Conservation (phyloP, 2,797 vertebrate species). For the Myripristis murdjan region DNA sequence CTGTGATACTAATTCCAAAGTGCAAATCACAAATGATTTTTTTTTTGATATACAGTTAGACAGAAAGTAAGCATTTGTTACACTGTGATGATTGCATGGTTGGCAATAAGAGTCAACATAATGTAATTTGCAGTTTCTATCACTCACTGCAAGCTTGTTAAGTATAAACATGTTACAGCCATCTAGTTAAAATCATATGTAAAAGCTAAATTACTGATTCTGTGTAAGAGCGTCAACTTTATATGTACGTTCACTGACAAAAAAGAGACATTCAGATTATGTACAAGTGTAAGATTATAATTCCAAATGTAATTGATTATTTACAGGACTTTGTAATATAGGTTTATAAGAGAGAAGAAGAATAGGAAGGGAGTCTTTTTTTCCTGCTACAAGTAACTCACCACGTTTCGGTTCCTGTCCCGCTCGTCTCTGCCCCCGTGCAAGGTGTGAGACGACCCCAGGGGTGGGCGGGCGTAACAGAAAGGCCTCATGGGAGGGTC, state of each 20-base stretch:
- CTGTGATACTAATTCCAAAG: slow-evolving; percentile 23
- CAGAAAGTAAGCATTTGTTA: slow-evolving; percentile 12
- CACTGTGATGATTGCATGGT: slow-evolving; percentile 14
- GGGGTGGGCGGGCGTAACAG: slow-evolving; percentile 87
- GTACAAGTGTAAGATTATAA: slow-evolving; percentile 37
- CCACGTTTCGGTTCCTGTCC: slow-evolving; percentile 91
- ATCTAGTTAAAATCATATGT: not conserved
- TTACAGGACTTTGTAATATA: slow-evolving; percentile 22
- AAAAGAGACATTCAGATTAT: slow-evolving; percentile 28
- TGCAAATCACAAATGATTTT: slow-evolving; percentile 3
- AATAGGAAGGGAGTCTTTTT: slow-evolving; percentile 31
- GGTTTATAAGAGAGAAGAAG: not conserved
- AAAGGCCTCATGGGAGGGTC: slow-evolving; percentile 81
- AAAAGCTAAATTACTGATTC: slow-evolving; percentile 26
- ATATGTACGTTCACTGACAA: slow-evolving; percentile 18
- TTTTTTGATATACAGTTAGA: slow-evolving; percentile 11
- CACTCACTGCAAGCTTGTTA: not conserved
- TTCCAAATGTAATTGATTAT: slow-evolving; percentile 21
- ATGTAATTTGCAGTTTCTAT: not conserved
- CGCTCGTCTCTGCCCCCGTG: slow-evolving; percentile 91
- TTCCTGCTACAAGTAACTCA: slow-evolving; percentile 89
- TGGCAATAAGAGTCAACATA: not conserved
- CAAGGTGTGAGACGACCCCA: slow-evolving; percentile 77
- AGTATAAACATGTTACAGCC: not conserved
- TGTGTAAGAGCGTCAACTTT: slow-evolving; percentile 43